These are phyloP conservation scores for Clitarchus hookeri DNA, from an alignment of 2,888 invertebrate genomes.

Conservation along the genomic window DNA sequence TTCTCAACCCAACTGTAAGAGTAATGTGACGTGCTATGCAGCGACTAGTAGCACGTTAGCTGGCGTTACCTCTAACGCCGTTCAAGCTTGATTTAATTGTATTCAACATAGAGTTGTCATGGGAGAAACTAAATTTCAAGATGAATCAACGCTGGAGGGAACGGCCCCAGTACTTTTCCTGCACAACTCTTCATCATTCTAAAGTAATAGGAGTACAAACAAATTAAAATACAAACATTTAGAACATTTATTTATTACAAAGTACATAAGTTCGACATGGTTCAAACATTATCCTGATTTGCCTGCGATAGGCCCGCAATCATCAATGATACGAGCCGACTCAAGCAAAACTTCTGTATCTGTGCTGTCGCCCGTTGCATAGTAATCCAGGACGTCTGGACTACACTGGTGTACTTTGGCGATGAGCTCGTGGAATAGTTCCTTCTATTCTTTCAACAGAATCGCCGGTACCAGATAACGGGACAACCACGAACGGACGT, in stretches of 20 bases:
- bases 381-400: background rate
- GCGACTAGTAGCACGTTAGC: background rate
- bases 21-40: background rate
- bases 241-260: background rate
- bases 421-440: background rate
- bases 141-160: background rate
- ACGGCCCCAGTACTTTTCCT: background rate
- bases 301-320: background rate
- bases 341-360: background rate
- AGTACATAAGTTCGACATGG: background rate
- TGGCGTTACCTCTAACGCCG: background rate
- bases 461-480: background rate
- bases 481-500: background rate
- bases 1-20: background rate
- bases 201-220: background rate
- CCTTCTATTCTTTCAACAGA: background rate
- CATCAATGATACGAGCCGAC: background rate
- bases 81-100: background rate
- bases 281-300: background rate
- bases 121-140: background rate
- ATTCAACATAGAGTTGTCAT: background rate
- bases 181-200: background rate
- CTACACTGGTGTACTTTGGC: background rate
- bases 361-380: background rate
- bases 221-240: background rate